Conservation (phyloP, 64 coral and sea anemone species). For the Pocillopora verrucosa region DNA sequence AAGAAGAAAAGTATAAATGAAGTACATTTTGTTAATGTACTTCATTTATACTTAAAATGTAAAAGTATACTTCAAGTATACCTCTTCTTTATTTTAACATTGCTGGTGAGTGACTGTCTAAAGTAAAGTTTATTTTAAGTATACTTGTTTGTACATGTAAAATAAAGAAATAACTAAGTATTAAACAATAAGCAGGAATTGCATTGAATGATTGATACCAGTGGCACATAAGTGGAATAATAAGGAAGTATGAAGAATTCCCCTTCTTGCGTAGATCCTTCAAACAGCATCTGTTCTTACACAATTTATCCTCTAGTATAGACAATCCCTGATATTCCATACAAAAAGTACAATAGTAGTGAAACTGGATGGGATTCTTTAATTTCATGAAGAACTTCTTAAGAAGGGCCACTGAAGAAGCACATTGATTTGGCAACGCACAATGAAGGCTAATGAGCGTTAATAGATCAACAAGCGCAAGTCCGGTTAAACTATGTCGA, state of each 20-base stretch:
- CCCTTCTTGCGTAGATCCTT: slow-evolving; percentile 50
- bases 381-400: slow-evolving; percentile 62
- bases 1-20: slow-evolving; percentile 1
- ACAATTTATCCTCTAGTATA: slow-evolving; percentile 20
- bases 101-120: too few relatives aligned
- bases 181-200: too few relatives aligned
- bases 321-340: slow-evolving; percentile 66
- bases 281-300: slow-evolving; percentile 58
- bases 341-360: slow-evolving; percentile 73
- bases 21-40: not conserved
- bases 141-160: too few relatives aligned
- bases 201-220: too few relatives aligned
- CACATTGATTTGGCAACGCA: slow-evolving; percentile 58
- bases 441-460: slow-evolving; percentile 51
- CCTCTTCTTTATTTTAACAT: too few relatives aligned
- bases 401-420: slow-evolving; percentile 31
- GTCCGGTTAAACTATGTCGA: slow-evolving; percentile 53
- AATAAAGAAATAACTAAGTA: too few relatives aligned
- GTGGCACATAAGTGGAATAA: slow-evolving; percentile 63
- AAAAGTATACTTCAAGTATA: not conserved
- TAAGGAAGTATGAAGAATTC: slow-evolving; percentile 64
- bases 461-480: slow-evolving; percentile 52
- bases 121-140: too few relatives aligned
- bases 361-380: slow-evolving; percentile 58
- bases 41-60: not conserved